A percentile compares a stretch with the other conserved stretches of the same genome.
These are phyloP conservation scores for Setophaga petechia DNA, from an alignment of 2,113 vertebrate species.

Conservation along the genomic window DNA sequence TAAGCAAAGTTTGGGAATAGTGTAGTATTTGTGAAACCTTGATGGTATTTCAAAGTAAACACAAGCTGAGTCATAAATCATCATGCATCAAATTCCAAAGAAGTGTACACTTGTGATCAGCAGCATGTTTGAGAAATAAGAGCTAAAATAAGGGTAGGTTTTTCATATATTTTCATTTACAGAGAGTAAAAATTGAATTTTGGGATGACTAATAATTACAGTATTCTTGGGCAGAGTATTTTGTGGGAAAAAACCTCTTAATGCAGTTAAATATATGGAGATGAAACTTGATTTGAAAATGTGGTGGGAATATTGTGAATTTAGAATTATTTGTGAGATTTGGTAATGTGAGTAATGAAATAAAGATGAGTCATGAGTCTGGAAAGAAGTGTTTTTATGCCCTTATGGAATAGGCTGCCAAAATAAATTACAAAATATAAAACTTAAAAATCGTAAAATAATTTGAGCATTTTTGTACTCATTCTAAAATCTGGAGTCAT, in stretches of 20 bases:
- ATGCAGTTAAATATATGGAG: neutral
- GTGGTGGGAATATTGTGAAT: neutral
- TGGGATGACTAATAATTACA: neutral
- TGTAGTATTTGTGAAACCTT: neutral
- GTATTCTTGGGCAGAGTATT: neutral
- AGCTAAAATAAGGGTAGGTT: neutral
- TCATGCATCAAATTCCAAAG: neutral
- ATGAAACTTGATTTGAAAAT: neutral
- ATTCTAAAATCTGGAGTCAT: neutral
- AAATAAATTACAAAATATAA: neutral
- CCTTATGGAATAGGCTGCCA: neutral
- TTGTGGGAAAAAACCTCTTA: neutral
- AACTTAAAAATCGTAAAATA: neutral
- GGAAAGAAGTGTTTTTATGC: neutral
- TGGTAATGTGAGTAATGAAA: neutral
- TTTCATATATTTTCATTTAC: neutral
- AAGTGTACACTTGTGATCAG: neutral
- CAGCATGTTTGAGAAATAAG: neutral
- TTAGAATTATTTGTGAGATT: neutral
- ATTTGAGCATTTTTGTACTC: neutral
- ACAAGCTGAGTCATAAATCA: neutral
- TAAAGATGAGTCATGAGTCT: neutral
- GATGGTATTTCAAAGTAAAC: neutral
- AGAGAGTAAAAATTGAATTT: neutral
- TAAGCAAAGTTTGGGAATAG: neutral